Conservation (phyloP, 2,888 invertebrate species). For the Heliconius hortense region DNA sequence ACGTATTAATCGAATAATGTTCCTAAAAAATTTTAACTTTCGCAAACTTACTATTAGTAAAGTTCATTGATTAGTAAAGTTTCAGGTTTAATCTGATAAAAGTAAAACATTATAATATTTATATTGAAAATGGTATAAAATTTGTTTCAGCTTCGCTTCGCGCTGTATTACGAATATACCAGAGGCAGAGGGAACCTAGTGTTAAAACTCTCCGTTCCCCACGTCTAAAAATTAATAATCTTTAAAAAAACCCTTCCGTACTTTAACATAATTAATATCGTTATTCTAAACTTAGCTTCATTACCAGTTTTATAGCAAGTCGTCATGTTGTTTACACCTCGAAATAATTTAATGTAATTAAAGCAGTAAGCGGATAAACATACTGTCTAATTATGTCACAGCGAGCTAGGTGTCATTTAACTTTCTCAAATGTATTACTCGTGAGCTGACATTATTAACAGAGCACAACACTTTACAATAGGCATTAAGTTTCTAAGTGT, state of each 20-base stretch:
- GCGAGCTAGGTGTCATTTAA: slow-evolving; percentile 44
- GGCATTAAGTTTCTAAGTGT: slow-evolving; percentile 12
- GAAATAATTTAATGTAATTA: slow-evolving; percentile 26
- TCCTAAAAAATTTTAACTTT: too few relatives aligned
- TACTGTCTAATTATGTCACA: slow-evolving; percentile 29
- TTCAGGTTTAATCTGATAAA: too few relatives aligned
- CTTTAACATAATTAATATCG: not conserved
- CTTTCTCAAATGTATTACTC: slow-evolving; percentile 48
- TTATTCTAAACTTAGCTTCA: slow-evolving; percentile 8
- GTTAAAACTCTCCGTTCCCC: too few relatives aligned
- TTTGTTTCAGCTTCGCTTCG: too few relatives aligned
- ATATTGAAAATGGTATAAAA: too few relatives aligned
- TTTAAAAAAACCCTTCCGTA: not conserved
- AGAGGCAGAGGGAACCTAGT: too few relatives aligned
- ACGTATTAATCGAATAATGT: too few relatives aligned
- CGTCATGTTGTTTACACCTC: slow-evolving; percentile 17
- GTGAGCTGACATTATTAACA: slow-evolving; percentile 46
- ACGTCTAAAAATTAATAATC: too few relatives aligned
- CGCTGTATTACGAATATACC: too few relatives aligned
- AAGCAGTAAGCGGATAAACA: slow-evolving; percentile 11
- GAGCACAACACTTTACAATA: slow-evolving; percentile 43
- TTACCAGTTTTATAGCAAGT: slow-evolving; percentile 5
- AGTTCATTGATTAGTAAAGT: too few relatives aligned
- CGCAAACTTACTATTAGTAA: too few relatives aligned
- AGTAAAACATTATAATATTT: too few relatives aligned